Evolutionary conservation across 2,888 invertebrate species (phyloP), one percentile per base, ranked within the genome.

Genomic region (Acronicta aceris): DNA sequence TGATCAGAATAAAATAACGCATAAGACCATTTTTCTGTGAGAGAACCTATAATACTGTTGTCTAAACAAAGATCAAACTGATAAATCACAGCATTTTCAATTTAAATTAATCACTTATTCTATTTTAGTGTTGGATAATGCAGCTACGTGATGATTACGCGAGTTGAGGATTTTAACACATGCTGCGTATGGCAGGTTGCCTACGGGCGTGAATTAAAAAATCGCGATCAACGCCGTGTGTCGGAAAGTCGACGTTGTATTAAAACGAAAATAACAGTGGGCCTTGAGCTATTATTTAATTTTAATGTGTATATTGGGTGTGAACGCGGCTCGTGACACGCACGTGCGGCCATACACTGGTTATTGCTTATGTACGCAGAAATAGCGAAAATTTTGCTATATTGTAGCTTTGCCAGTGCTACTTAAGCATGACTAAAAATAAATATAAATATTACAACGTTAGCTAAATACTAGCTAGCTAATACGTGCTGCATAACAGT

Each of bases 261-360:
- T 87, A 86, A 86, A 89, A 89, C 88, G 79, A 89, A 92, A 92
- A 92, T 90, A 92, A 87, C 87, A 79, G 71, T 70, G 63, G 82
- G 83, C 92, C 93, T 93, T 93, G 93, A 84, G 89, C 91, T 85
- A 90, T 90, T 92, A 91, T 91, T 90, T 90, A 90, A 90, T 90
- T 89, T 89, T 89, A 90, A 90, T 91, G 88, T 88, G 87, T 86
- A 87, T 85, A 89, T 88, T 83, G 82, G 81, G 83, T 79, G 77
- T 67, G 79, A 76, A 76, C 78, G 77, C 63, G 74, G 71, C 57
- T 74, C 75, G 78, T 78, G 82, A 79, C 87, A 82, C 83, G 81
- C 84, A 84, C 81, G 71, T 81, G 81, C 73, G 69, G 42, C 43
- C 47, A 61, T 69, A 73, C 64, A 63, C 59, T 73, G 54, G 65